Evolutionary conservation across 2,113 vertebrate species (phyloP).

Genomic region (Herpailurus yagouaroundi): DNA sequence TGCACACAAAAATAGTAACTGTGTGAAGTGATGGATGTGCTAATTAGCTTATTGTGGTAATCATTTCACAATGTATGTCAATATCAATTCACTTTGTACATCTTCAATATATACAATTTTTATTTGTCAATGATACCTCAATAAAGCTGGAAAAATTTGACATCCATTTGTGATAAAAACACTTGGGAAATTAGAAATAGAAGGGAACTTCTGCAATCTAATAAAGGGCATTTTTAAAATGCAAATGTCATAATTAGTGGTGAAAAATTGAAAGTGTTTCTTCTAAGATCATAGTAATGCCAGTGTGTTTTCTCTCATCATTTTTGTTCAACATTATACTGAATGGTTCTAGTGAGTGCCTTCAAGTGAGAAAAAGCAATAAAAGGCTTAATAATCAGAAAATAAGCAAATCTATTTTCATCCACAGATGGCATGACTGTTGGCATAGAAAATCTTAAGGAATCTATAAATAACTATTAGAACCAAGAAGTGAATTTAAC

Average conservation of each 20-base stretch:
- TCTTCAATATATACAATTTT: slow-evolving; percentile 15
- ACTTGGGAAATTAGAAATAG: slow-evolving; percentile 41
- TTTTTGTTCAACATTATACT: background rate
- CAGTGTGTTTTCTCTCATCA: background rate
- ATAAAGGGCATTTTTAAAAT: slow-evolving; percentile 34
- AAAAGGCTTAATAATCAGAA: background rate
- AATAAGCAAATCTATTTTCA: background rate
- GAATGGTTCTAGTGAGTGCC: background rate
- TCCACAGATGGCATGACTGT: background rate
- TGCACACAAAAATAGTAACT: background rate
- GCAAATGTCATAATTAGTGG: background rate
- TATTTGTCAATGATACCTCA: background rate
- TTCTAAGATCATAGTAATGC: background rate
- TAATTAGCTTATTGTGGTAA: slow-evolving; percentile 11
- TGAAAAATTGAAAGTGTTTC: background rate
- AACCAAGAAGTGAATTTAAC: slow-evolving; percentile 38
- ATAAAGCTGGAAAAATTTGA: slow-evolving; percentile 38
- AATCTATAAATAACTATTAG: slow-evolving; percentile 27
- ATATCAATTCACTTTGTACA: background rate
- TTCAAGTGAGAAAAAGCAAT: slow-evolving; percentile 7
- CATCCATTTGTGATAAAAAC: background rate
- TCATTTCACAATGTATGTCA: background rate
- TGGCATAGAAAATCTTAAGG: background rate
- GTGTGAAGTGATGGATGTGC: background rate
- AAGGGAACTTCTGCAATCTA: background rate